phyloP scores from a whole-genome alignment of 2,888 invertebrate genomes.

The Polyommatus iphigenia region DNA sequence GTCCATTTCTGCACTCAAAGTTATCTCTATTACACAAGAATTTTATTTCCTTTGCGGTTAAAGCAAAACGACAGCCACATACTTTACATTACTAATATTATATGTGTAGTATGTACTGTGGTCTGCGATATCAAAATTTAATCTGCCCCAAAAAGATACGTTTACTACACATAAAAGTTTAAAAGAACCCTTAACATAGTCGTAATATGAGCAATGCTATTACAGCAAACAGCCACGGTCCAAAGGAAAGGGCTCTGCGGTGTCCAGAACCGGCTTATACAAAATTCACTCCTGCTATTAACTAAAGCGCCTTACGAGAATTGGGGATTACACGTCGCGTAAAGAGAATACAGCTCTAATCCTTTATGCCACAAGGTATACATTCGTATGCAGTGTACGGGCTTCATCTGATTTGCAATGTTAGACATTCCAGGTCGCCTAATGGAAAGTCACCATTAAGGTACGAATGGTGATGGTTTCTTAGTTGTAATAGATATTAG shows the following conservation, averaged over 20 bases:
- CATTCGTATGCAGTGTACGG: neutral
- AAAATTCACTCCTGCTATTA: slow-evolving; percentile 30
- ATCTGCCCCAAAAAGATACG: neutral
- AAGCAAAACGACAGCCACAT: too few relatives aligned
- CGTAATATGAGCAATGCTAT: slow-evolving; percentile 4
- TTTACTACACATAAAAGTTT: neutral
- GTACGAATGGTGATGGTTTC: neutral
- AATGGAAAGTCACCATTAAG: slow-evolving; percentile 23
- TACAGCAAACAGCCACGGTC: neutral
- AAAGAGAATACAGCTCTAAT: neutral
- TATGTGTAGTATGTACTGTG: neutral
- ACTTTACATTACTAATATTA: too few relatives aligned
- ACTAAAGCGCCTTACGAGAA: slow-evolving; percentile 31
- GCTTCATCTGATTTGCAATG: slow-evolving; percentile 21
- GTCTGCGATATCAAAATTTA: neutral
- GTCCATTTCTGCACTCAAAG: too few relatives aligned
- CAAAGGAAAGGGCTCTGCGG: neutral
- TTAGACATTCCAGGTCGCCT: neutral
- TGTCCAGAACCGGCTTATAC: slow-evolving; percentile 22
- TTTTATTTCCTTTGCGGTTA: too few relatives aligned
- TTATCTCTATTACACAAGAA: too few relatives aligned
- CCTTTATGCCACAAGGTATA: neutral
- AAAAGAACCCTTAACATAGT: neutral
- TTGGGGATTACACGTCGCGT: slow-evolving; percentile 16
- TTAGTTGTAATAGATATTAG: neutral